Evolutionary conservation across 2,113 vertebrate species (phyloP), one percentile per base, ranked within the genome.

Genomic region (Empidonax alnorum): DNA sequence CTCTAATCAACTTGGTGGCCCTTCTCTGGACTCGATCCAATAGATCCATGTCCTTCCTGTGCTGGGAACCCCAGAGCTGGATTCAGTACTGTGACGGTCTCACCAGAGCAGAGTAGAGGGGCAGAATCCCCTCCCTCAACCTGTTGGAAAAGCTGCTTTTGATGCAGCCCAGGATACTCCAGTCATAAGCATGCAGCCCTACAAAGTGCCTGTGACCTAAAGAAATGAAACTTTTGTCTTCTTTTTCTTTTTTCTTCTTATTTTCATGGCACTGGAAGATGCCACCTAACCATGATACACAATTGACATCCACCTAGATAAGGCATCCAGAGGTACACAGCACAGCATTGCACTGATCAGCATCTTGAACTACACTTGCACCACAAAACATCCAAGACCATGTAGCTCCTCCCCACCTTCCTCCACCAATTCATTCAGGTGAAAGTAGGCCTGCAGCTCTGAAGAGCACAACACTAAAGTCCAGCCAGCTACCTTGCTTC

Each of bases 341-440:
- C 58, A 53, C 18, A 12, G 23, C 1, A 12, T 3, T 58, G 27
- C 33, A 52, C 23, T 62, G 55, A 84, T 37, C 3, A 4, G 61
- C 37, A 37, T 9, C 53, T 66, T 53, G 8, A 86, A 39, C 17
- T 74, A 31, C 41, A 15, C 3, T 2, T 44, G 31, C 35, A 76
- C 7, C 20, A 46, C 33, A 19, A 58, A 82, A 75, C 16, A 33
- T 4, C 5, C 9, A 67, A 74, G 18, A 31, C 3, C 24, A 31
- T 0, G 0, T 1, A 68, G 58, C 20, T 39, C 7, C 22, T 27
- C 2, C 3, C 3, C 30, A 62, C 35, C 25, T 62, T 76, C 31
- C 19, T 46, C 41, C 31, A 31, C 18, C 28, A 66, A 23, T 10
- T 39, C 13, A 19, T 18, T 28, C 30, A 37, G 30, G 24, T 9